These are phyloP conservation scores for Scaptodrosophila lebanonensis DNA, from an alignment of 1,140 invertebrate species.

Conservation along the genomic window DNA sequence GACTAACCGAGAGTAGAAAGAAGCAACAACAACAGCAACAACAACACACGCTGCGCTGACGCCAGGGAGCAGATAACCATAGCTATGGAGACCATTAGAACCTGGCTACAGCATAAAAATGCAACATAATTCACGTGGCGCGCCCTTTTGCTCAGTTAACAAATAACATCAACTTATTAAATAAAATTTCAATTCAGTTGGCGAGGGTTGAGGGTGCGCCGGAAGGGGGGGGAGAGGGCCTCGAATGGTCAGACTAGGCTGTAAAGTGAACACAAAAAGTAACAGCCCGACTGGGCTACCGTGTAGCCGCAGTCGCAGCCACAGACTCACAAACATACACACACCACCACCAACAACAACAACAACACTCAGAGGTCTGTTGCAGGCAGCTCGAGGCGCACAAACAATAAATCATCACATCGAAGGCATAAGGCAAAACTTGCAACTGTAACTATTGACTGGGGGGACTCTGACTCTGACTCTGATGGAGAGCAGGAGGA, in stretches of 20 bases:
- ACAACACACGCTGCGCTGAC: too few relatives aligned
- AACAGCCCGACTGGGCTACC: constrained; percentile 8
- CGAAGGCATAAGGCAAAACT: constrained; percentile 38
- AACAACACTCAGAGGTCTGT: too few relatives aligned
- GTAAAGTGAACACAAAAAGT: constrained; percentile 17
- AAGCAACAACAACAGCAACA: too few relatives aligned
- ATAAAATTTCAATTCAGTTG: constrained; percentile 72
- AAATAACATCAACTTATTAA: constrained; percentile 76
- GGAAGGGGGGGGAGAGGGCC: too few relatives aligned
- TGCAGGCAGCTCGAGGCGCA: constrained; percentile 58
- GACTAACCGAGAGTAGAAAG: too few relatives aligned
- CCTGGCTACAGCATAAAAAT: constrained; percentile 3
- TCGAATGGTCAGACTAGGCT: constrained; percentile 10
- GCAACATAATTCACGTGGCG: constrained; percentile 53
- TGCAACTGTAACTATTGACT: too few relatives aligned
- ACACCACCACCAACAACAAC: too few relatives aligned
- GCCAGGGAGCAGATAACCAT: too few relatives aligned
- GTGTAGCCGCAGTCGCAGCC: not conserved
- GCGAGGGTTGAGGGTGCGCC: too few relatives aligned
- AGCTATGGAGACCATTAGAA: constrained; percentile 35
- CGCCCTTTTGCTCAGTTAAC: constrained; percentile 62
- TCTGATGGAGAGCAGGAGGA: not conserved
- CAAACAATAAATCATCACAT: constrained; percentile 71
- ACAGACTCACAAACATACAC: not conserved
- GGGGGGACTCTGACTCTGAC: not conserved